phyloP scores from a whole-genome alignment of 1,140 invertebrate genomes.

The Heliconius nattereri region DNA sequence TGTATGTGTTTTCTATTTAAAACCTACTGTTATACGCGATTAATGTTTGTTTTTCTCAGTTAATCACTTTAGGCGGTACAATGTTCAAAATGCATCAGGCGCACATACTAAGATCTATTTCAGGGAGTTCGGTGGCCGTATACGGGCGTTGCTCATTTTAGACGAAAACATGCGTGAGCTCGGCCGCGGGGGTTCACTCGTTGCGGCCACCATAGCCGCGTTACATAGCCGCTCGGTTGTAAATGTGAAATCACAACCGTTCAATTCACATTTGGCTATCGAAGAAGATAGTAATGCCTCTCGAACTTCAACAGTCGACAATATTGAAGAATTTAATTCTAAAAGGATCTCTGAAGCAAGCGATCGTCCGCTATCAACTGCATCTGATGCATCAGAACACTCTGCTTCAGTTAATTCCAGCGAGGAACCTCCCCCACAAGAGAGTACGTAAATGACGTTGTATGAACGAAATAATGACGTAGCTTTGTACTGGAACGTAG shows the following conservation, averaged over 20 bases:
- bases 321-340: constrained; percentile 45
- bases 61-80: not conserved
- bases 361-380: constrained; percentile 72
- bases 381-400: constrained; percentile 73
- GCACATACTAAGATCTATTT: constrained; percentile 73
- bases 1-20: not conserved
- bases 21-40: not conserved
- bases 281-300: constrained; percentile 51
- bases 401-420: constrained; percentile 78
- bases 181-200: constrained; percentile 78
- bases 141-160: constrained; percentile 72
- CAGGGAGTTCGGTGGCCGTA: constrained; percentile 69
- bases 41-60: not conserved
- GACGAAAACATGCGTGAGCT: constrained; percentile 76
- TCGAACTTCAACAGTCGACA: constrained; percentile 51
- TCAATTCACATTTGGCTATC: constrained; percentile 55
- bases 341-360: constrained; percentile 62
- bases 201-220: constrained; percentile 77
- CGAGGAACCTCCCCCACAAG: constrained; percentile 73
- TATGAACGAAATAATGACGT: constrained; percentile 74
- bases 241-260: constrained; percentile 56
- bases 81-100: constrained; percentile 61
- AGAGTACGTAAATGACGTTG: constrained; percentile 75
- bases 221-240: constrained; percentile 67
- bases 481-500: constrained; percentile 68